phyloP scores from a whole-genome alignment of 2,113 vertebrate species.

The Mugil cephalus region DNA sequence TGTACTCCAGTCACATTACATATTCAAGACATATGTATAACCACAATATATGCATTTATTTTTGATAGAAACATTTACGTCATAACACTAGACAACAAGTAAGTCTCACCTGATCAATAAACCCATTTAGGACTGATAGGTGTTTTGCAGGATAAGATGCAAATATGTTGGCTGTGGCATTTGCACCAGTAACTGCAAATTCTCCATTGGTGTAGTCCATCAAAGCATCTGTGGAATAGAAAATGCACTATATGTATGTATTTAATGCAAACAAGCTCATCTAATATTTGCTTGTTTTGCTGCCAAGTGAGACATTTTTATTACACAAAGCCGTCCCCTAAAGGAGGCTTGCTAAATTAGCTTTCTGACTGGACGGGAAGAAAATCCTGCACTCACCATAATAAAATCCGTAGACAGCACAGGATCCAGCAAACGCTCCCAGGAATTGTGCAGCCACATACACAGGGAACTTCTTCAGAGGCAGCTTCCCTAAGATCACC shows the following conservation, averaged over 20 bases:
- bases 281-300: not conserved
- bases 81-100: not conserved
- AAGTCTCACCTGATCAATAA: conserved; percentile 91
- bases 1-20: too few species aligned
- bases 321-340: not conserved
- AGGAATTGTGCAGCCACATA: conserved; percentile 92
- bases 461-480: conserved; percentile 91
- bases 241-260: not conserved
- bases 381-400: conserved; percentile 90
- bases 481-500: conserved; percentile 91
- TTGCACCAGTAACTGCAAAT: conserved; percentile 86
- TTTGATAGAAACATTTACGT: not conserved
- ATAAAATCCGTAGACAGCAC: conserved; percentile 90
- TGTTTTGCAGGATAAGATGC: conserved; percentile 92
- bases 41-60: not conserved
- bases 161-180: conserved; percentile 94
- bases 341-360: not conserved
- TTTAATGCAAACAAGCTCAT: not conserved
- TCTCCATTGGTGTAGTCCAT: conserved; percentile 87
- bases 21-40: not conserved
- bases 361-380: too few species aligned
- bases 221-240: conserved; percentile 86
- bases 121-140: conserved; percentile 89
- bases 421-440: conserved; percentile 92
- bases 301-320: not conserved